phyloP scores from a whole-genome alignment of 2,888 invertebrate species.

The Sesamia inferens region DNA sequence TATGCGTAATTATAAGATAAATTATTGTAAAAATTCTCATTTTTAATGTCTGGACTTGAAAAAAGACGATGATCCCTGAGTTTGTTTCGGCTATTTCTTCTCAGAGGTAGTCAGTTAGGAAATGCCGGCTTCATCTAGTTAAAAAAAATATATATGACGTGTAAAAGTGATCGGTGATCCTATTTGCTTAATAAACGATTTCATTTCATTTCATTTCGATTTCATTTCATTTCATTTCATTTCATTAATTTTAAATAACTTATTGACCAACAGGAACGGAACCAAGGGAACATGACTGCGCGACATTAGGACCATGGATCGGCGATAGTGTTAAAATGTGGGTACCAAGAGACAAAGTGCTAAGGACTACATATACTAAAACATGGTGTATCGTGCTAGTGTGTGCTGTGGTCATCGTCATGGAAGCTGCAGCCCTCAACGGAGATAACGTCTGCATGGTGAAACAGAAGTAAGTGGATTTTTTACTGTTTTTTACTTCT shows the following conservation, averaged over 20 bases:
- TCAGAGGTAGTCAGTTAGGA: too few species aligned
- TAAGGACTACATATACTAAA: constrained; percentile 70
- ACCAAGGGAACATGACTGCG: constrained; percentile 36
- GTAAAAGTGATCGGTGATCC: too few species aligned
- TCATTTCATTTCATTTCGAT: too few species aligned
- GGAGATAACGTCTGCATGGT: constrained; percentile 88
- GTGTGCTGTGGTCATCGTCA: constrained; percentile 65
- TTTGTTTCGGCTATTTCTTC: too few species aligned
- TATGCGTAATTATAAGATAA: too few species aligned
- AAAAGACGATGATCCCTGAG: too few species aligned
- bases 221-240: too few species aligned
- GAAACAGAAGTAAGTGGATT: constrained; percentile 85
- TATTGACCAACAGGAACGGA: constrained; percentile 30
- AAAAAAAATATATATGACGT: too few species aligned
- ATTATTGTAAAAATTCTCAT: too few species aligned
- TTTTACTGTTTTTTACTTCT: not conserved
- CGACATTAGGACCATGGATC: constrained; percentile 62
- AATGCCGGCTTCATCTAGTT: too few species aligned
- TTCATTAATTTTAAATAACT: not conserved
- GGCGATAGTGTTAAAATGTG: constrained; percentile 66
- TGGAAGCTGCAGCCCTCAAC: constrained; percentile 76
- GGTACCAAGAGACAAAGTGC: constrained; percentile 58
- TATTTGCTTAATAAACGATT: too few species aligned
- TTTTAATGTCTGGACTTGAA: too few species aligned
- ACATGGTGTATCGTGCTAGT: constrained; percentile 75